These are phyloP conservation scores for Oreamnos americanus DNA, from an alignment of 2,113 vertebrate species.

Conservation along the genomic window DNA sequence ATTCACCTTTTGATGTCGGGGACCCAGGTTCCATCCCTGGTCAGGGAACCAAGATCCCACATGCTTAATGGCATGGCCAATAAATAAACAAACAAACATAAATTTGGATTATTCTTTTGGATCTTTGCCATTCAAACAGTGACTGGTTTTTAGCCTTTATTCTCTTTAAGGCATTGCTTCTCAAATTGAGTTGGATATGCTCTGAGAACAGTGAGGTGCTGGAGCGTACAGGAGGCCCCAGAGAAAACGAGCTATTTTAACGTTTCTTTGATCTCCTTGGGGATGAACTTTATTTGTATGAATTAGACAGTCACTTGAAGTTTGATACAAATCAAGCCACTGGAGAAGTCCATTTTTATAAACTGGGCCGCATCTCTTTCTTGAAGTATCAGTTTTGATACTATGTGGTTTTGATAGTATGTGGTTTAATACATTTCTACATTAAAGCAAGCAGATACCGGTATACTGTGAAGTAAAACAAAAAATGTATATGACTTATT, in stretches of 20 bases:
- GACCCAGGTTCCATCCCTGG: not conserved
- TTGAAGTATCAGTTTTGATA: not conserved
- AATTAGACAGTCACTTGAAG: not conserved
- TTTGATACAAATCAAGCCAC: not conserved
- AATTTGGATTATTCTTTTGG: not conserved
- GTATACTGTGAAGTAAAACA: not conserved
- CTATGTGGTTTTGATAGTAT: not conserved
- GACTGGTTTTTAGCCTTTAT: not conserved
- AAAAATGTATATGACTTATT: not conserved
- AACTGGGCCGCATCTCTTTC: not conserved
- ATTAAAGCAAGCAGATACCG: not conserved
- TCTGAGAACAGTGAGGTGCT: not conserved
- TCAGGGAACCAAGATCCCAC: not conserved
- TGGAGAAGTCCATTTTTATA: not conserved
- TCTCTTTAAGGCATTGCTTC: not conserved
- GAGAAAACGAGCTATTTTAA: not conserved
- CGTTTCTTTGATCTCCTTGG: not conserved
- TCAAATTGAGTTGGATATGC: not conserved
- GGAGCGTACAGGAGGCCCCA: not conserved
- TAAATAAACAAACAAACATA: not conserved
- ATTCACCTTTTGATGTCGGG: not conserved
- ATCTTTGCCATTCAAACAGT: not conserved
- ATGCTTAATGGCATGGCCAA: not conserved
- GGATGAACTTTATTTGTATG: not conserved
- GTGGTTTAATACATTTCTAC: not conserved